Evolutionary conservation across 2,113 vertebrate species (phyloP).

Genomic region (Narcine bancroftii): DNA sequence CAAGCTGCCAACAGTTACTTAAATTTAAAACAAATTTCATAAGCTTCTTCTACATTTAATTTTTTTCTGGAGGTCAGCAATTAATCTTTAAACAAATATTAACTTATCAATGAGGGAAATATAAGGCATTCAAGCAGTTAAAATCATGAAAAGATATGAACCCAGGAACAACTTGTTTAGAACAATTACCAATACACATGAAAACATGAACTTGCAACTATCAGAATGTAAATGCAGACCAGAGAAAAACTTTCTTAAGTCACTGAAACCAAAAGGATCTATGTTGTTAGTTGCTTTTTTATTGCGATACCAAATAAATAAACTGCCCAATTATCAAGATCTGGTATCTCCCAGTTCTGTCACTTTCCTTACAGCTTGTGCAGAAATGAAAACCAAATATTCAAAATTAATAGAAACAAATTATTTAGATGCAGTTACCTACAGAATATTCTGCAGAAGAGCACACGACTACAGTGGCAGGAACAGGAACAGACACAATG

Average conservation of each 20-base stretch:
- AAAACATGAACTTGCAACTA: neutral
- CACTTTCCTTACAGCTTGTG: neutral
- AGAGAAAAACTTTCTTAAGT: neutral
- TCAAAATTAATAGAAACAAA: neutral
- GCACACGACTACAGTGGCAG: slow-evolving; percentile 76
- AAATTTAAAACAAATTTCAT: neutral
- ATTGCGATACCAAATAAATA: neutral
- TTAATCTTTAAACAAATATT: neutral
- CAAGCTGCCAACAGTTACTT: neutral
- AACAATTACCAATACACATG: neutral
- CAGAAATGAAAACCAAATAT: neutral
- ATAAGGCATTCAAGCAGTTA: neutral
- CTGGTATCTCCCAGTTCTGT: neutral
- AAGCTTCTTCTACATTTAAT: neutral
- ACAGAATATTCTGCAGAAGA: slow-evolving; percentile 90
- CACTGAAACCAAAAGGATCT: neutral
- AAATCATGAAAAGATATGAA: neutral
- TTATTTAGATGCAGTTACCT: slow-evolving; percentile 56
- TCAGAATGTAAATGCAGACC: neutral
- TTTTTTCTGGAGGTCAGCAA: neutral
- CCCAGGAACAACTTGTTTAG: neutral
- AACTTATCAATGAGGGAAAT: neutral
- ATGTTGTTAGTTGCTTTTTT: neutral
- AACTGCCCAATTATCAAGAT: neutral
- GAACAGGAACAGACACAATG: slow-evolving; percentile 89